A percentile compares a stretch with the other conserved stretches of the same genome.
Conservation (phyloP, 1,140 invertebrate species). For the Trachymyrmex cornetzi region DNA sequence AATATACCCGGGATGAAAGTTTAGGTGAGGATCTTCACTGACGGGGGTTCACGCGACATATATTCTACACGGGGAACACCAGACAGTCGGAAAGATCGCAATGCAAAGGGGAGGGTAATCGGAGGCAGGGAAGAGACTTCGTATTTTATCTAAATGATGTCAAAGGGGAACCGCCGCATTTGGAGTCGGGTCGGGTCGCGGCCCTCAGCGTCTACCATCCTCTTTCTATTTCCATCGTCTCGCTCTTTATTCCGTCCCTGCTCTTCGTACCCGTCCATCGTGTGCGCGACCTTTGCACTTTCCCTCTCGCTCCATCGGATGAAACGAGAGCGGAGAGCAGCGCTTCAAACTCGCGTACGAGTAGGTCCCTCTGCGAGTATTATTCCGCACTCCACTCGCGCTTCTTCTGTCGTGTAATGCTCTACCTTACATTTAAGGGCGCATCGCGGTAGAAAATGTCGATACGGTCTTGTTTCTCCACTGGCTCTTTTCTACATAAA, state of each 20-base stretch:
- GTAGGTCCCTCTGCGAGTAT: constrained; percentile 62
- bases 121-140: constrained; percentile 71
- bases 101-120: constrained; percentile 71
- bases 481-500: constrained; percentile 54
- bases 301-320: constrained; percentile 14
- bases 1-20: constrained; percentile 26
- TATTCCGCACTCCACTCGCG: constrained; percentile 50
- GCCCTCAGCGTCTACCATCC: constrained; percentile 69
- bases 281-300: constrained; percentile 24
- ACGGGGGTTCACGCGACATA: neutral
- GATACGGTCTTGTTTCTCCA: constrained; percentile 50
- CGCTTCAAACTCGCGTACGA: constrained; percentile 55
- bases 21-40: constrained; percentile 38
- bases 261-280: neutral
- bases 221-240: constrained; percentile 62
- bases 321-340: constrained; percentile 11
- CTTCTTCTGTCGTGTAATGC: constrained; percentile 65
- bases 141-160: constrained; percentile 85
- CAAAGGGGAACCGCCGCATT: constrained; percentile 81
- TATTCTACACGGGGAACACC: constrained; percentile 63
- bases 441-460: no score
- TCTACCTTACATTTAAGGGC: constrained; percentile 62
- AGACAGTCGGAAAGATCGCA: constrained; percentile 69
- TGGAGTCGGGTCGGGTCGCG: constrained; percentile 73
- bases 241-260: constrained; percentile 56